phyloP scores from a whole-genome alignment of 2,888 invertebrate genomes.

The Gerris lacustris region DNA sequence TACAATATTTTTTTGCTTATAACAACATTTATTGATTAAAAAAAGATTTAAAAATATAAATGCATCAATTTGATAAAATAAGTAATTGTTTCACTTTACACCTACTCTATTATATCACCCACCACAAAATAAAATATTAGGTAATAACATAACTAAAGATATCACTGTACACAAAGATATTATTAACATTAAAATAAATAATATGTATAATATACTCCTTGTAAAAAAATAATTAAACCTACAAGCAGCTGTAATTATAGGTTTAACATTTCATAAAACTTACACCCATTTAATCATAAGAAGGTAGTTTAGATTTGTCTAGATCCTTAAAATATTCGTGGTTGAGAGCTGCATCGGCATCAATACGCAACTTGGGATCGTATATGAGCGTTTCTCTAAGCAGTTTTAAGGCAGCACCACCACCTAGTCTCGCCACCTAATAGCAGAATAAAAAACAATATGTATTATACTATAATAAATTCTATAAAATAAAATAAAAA shows the following conservation, averaged over 20 bases:
- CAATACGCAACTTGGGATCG: slow-evolving; percentile 76
- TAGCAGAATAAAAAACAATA: no score
- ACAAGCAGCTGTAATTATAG: no score
- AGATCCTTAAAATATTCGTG: slow-evolving; percentile 83
- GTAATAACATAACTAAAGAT: not conserved
- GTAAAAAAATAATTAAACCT: no score
- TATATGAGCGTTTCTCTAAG: slow-evolving; percentile 77
- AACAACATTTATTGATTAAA: no score
- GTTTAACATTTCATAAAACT: not conserved
- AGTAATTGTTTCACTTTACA: no score
- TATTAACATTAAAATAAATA: not conserved
- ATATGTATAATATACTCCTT: not conserved
- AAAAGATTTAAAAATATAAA: no score
- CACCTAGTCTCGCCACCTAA: not conserved
- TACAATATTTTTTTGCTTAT: no score
- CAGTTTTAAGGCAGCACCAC: slow-evolving; percentile 57
- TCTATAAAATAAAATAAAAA: no score
- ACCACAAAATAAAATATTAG: not conserved
- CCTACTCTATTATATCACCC: not conserved
- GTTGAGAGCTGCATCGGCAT: slow-evolving; percentile 64
- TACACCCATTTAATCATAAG: not conserved
- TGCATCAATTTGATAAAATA: no score
- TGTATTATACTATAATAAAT: no score
- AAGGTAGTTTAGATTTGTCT: slow-evolving; percentile 45
- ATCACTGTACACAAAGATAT: not conserved